phyloP scores from a whole-genome alignment of 2,797 vertebrate species.

The Tangara arthus region DNA sequence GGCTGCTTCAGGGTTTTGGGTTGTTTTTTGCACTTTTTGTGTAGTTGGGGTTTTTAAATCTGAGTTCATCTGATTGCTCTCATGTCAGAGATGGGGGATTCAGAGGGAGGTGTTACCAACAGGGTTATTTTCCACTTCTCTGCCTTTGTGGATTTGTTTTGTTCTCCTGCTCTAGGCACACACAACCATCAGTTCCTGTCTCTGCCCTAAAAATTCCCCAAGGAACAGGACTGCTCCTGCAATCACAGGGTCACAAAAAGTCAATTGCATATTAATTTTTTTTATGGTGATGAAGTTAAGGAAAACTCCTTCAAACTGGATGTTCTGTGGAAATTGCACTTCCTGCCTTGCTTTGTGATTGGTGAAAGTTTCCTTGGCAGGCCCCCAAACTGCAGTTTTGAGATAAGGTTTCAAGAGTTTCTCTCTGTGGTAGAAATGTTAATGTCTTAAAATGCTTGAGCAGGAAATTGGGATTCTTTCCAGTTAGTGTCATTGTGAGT shows the following conservation, averaged over 20 bases:
- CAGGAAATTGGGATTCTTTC: not conserved
- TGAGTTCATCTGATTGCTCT: not conserved
- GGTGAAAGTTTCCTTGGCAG: not conserved
- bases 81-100: not conserved
- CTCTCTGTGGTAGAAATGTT: not conserved
- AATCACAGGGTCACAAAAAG: not conserved
- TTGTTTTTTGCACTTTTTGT: not conserved
- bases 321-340: not conserved
- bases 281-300: not conserved
- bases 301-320: not conserved
- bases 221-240: not conserved
- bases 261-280: not conserved
- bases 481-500: not conserved
- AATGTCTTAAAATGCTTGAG: not conserved
- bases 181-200: not conserved
- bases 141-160: not conserved
- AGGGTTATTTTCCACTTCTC: not conserved
- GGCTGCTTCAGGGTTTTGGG: accelerated
- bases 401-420: not conserved
- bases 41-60: not conserved
- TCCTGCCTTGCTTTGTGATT: not conserved
- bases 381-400: not conserved
- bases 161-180: not conserved
- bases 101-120: not conserved
- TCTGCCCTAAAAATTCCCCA: not conserved